phyloP scores from a whole-genome alignment of 2,113 vertebrate species.

The Ovis aries region ARS-UI_Ramb_v3.0 NC_056061.1:75318001-75318500 shows the following conservation, averaged over 20 bases:
- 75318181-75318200: not conserved
- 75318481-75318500: not conserved
- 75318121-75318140: too few relatives aligned
- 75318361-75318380: not conserved
- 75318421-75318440: rapidly evolving
- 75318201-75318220: not conserved
- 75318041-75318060: rapidly evolving
- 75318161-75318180: not conserved
- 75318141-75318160: rapidly evolving
- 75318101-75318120: not conserved
- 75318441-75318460: not conserved
- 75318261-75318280: not conserved
- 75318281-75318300: not conserved
- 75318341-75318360: rapidly evolving
- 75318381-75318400: not conserved
- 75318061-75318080: rapidly evolving
- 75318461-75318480: not conserved
- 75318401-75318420: not conserved
- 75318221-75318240: not conserved
- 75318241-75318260: not conserved
- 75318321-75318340: not conserved
- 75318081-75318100: not conserved
- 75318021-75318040: rapidly evolving
- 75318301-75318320: not conserved
- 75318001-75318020: rapidly evolving